phyloP scores from a whole-genome alignment of 1,140 invertebrate genomes.

The Eueides isabella region DNA sequence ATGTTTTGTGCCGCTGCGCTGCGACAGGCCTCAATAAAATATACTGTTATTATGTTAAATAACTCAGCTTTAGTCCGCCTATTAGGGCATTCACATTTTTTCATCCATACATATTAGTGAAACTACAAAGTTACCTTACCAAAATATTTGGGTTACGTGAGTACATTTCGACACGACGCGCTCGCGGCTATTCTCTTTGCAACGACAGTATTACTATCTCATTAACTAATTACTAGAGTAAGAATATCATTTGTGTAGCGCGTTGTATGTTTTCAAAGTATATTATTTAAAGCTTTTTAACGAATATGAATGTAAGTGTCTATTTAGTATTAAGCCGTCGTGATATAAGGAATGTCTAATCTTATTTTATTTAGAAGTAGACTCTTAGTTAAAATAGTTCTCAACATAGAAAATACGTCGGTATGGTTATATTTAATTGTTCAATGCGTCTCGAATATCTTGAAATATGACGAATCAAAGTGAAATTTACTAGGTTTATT shows the following conservation, averaged over 20 bases:
- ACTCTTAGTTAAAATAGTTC: too few species aligned
- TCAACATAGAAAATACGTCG: too few species aligned
- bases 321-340: background rate
- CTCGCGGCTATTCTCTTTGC: constrained; percentile 18
- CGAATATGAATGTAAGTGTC: background rate
- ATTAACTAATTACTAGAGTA: constrained; percentile 36
- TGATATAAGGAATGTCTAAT: too few species aligned
- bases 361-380: too few species aligned
- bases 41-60: background rate
- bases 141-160: constrained; percentile 9
- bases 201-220: constrained; percentile 25
- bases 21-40: too few species aligned
- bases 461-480: too few species aligned
- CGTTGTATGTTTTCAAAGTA: constrained; percentile 12
- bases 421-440: too few species aligned
- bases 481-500: constrained; percentile 3
- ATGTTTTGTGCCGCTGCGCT: too few species aligned
- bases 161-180: constrained; percentile 4
- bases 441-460: too few species aligned
- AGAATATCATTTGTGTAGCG: constrained; percentile 15
- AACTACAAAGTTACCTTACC: constrained; percentile 2
- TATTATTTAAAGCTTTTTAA: constrained; percentile 21
- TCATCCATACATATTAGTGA: background rate
- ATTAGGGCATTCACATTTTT: background rate
- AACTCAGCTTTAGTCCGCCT: background rate